phyloP scores from a whole-genome alignment of 1,140 invertebrate species.

The Zaprionus inermis region DNA sequence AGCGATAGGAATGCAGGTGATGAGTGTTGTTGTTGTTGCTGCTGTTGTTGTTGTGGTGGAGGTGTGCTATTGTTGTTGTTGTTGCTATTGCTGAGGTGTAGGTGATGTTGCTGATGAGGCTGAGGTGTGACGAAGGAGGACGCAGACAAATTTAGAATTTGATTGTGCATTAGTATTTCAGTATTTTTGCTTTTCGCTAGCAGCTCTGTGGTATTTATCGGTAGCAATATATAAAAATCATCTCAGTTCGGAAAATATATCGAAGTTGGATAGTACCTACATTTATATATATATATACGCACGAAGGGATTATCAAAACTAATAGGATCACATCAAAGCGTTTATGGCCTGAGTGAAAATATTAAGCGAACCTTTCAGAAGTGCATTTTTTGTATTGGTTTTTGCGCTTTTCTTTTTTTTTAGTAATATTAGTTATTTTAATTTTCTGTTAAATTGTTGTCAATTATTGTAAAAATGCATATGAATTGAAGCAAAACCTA shows the following conservation, averaged over 20 bases:
- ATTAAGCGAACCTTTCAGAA: neutral
- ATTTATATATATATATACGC: conserved; percentile 2
- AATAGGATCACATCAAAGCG: no score
- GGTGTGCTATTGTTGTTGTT: conserved; percentile 61
- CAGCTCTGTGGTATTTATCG: conserved; percentile 69
- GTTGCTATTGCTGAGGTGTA: conserved; percentile 41
- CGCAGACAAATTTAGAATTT: conserved; percentile 78
- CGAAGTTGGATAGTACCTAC: neutral
- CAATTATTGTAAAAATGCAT: neutral
- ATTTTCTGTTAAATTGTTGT: conserved; percentile 18
- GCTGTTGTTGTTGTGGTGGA: conserved; percentile 65
- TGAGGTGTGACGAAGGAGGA: conserved; percentile 58
- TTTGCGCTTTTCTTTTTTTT: neutral
- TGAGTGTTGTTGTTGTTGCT: conserved; percentile 60
- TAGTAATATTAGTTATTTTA: conserved; percentile 27
- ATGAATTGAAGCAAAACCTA: conserved; percentile 20
- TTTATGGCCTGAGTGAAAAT: neutral
- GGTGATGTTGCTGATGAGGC: conserved; percentile 70
- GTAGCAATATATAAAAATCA: conserved; percentile 70
- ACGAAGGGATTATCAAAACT: neutral
- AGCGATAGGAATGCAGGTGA: conserved; percentile 85
- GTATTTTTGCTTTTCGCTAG: conserved; percentile 73
- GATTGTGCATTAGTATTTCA: conserved; percentile 79
- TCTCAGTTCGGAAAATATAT: neutral
- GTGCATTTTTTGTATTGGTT: neutral